Evolutionary conservation across 2,888 invertebrate genomes (phyloP).

Genomic region (Lepidocyrtoides sp.): DNA sequence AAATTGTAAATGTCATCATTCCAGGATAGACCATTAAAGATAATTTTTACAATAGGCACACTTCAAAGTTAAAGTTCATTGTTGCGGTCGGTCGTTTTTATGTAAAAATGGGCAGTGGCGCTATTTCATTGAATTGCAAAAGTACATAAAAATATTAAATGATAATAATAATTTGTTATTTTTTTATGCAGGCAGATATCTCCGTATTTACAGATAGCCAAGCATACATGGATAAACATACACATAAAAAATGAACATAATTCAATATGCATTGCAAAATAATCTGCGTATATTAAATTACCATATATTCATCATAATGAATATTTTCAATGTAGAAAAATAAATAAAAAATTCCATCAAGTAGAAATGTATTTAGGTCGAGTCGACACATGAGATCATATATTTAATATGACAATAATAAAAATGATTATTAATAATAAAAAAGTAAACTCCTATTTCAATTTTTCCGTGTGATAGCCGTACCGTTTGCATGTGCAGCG

Average conservation of each 20-base stretch:
- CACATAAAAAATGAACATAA: background rate
- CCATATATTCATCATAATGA: background rate
- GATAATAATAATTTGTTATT: background rate
- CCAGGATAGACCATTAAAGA: background rate
- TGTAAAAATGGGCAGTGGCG: constrained; percentile 22
- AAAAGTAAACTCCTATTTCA: constrained; percentile 57
- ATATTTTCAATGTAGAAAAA: constrained; percentile 38
- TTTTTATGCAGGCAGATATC: too few relatives aligned
- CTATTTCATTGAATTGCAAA: background rate
- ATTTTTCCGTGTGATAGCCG: constrained; percentile 43
- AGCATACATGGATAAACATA: background rate
- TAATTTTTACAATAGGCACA: background rate
- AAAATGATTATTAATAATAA: constrained; percentile 50
- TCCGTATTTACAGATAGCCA: background rate
- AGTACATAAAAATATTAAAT: background rate
- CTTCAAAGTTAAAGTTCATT: constrained; percentile 4
- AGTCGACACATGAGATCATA: constrained; percentile 67
- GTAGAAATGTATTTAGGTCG: constrained; percentile 62
- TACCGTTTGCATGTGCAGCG: too few relatives aligned
- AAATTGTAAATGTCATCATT: background rate
- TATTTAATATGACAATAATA: constrained; percentile 48
- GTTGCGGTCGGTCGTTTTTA: background rate
- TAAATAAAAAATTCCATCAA: background rate
- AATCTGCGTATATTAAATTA: background rate
- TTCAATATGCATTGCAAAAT: background rate